Percentiles rank a stretch among this genome's conserved stretches.
These are phyloP conservation scores for Sanderia malayensis DNA, from an alignment of 30 jellyfish, hydroid and myxozoan species.

Conservation along the genomic window DNA sequence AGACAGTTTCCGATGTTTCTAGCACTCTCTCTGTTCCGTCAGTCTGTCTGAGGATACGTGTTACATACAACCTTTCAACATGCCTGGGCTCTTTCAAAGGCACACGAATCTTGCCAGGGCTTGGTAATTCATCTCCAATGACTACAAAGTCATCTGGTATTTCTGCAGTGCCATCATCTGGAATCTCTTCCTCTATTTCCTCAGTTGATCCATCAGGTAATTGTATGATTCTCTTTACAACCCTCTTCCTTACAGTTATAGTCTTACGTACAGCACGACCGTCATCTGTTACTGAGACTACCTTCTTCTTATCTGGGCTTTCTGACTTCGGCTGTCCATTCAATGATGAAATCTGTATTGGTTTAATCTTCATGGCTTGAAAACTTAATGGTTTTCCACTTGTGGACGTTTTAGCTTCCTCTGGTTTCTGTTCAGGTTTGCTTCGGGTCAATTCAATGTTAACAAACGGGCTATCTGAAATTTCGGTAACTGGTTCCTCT, in stretches of 20 bases:
- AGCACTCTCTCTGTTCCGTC: background rate
- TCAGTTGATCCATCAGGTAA: constrained; percentile 68
- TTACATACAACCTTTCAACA: background rate
- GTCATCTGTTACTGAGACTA: background rate
- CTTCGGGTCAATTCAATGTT: background rate
- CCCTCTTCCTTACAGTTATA: constrained; percentile 48
- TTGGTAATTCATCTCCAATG: background rate
- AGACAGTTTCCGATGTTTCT: background rate
- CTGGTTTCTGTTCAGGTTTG: background rate
- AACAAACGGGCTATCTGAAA: background rate
- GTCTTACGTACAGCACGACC: constrained; percentile 6
- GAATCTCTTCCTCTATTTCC: constrained; percentile 74
- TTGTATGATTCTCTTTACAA: constrained; percentile 41
- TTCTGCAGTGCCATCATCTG: background rate
- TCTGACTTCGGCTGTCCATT: background rate
- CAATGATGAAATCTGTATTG: constrained; percentile 26
- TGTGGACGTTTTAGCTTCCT: background rate
- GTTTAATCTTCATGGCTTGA: constrained; percentile 16
- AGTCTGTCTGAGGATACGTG: background rate
- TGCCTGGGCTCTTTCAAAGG: background rate
- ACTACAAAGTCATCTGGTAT: background rate
- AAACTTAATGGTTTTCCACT: background rate
- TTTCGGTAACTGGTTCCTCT: background rate
- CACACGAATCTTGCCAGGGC: background rate
- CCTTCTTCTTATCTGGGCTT: constrained; percentile 19